Conservation (phyloP, 2,797 vertebrate species). For the Diceros bicornis region DNA sequence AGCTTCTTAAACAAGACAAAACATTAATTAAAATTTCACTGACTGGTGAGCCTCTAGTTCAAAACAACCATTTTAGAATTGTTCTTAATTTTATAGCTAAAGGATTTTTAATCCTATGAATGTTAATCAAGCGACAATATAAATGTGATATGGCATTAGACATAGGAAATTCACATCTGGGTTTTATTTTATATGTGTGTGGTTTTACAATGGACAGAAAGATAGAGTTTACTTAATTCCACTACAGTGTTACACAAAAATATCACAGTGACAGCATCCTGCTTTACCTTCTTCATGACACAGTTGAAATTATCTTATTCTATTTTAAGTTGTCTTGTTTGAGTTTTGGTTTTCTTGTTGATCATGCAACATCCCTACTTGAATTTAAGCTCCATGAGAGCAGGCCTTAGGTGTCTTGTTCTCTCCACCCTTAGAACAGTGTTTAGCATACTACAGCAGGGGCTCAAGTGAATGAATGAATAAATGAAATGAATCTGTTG, state of each 20-base stretch:
- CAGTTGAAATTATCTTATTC: constrained; percentile 12
- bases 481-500: constrained; percentile 24
- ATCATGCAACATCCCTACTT: background rate
- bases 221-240: background rate
- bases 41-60: background rate
- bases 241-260: background rate
- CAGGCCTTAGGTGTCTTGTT: background rate
- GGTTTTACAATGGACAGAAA: background rate
- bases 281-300: background rate
- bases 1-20: constrained; percentile 90
- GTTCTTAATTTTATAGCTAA: constrained; percentile 26
- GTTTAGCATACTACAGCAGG: background rate
- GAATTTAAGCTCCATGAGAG: background rate
- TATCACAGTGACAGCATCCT: background rate
- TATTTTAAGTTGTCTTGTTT: constrained; percentile 17
- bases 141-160: background rate
- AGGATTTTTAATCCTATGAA: background rate
- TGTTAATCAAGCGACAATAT: background rate
- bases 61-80: constrained; percentile 53
- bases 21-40: constrained; percentile 76
- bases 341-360: constrained; percentile 30
- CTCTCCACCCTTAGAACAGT: background rate
- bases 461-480: background rate
- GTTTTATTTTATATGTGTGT: constrained; percentile 37
- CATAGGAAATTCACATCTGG: background rate